Evolutionary conservation across 2,797 vertebrate genomes (phyloP).

Genomic region (Enteromius thamalakanensis): DNA sequence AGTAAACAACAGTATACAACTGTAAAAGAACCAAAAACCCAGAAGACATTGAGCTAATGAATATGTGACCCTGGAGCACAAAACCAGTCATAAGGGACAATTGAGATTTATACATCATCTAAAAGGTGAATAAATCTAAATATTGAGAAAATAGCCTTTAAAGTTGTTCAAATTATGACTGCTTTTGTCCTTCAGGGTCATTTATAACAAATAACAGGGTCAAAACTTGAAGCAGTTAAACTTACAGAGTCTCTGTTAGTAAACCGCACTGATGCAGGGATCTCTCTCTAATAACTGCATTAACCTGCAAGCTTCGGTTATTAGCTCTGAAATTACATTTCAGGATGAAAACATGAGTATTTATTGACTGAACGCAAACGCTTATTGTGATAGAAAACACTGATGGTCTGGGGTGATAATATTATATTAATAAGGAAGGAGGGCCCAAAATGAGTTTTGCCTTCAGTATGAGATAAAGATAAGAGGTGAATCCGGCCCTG

Average conservation of each 20-base stretch:
- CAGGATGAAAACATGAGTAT: too few species aligned
- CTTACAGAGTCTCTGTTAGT: not conserved
- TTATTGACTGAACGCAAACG: too few species aligned
- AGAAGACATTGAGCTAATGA: not conserved
- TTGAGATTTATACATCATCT: not conserved
- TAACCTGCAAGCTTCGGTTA: too few species aligned
- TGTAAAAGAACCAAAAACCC: not conserved
- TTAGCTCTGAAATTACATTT: too few species aligned
- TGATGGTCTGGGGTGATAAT: not conserved
- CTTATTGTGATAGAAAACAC: too few species aligned
- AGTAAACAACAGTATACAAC: too few species aligned
- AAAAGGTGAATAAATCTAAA: too few species aligned
- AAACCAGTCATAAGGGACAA: not conserved
- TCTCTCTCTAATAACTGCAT: too few species aligned
- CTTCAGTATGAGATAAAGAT: not conserved
- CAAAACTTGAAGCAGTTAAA: not conserved
- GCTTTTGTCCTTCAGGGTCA: not conserved
- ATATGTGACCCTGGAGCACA: not conserved
- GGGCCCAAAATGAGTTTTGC: not conserved
- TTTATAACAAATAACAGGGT: not conserved
- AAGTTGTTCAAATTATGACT: too few species aligned
- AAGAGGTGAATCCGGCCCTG: not conserved
- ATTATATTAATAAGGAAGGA: not conserved
- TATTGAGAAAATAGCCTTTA: too few species aligned
- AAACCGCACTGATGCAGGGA: too few species aligned